Percentiles rank a stretch among this genome's conserved stretches.
phyloP scores from a whole-genome alignment of 35 echinoderm and acorn worm species.

The Chiridota heheva region DNA sequence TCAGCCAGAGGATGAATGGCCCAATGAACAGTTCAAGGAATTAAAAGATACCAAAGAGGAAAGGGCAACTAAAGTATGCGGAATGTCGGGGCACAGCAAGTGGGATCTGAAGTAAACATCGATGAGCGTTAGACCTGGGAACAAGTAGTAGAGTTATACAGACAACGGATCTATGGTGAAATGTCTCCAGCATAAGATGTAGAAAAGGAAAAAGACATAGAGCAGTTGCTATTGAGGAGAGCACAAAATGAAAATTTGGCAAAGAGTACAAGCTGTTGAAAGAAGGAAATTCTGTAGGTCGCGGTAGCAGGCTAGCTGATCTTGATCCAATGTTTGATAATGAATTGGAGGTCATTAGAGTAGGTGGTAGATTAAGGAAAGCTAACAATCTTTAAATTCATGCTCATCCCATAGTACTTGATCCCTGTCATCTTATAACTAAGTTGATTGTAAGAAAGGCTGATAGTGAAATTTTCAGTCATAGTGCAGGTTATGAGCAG shows the following conservation, averaged over 20 bases:
- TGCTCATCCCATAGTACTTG: conserved; percentile 4
- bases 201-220: not conserved
- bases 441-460: conserved; percentile 19
- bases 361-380: conserved; percentile 33
- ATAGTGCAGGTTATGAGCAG: conserved; percentile 17
- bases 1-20: conserved; percentile 13
- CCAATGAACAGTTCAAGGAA: conserved; percentile 29
- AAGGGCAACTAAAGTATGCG: not conserved
- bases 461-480: conserved; percentile 15
- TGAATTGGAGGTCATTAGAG: conserved; percentile 21
- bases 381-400: conserved; percentile 18
- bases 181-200: not conserved
- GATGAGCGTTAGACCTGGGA: conserved; percentile 19
- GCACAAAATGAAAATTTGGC: conserved; percentile 35
- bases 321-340: conserved; percentile 29
- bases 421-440: conserved; percentile 39
- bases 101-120: not conserved
- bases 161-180: conserved; percentile 23
- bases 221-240: not conserved
- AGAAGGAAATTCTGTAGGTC: conserved; percentile 15
- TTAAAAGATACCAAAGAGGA: not conserved
- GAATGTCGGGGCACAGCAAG: not conserved
- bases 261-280: conserved; percentile 1
- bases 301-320: not conserved
- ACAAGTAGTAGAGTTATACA: not conserved